Conservation (phyloP, 2,888 invertebrate genomes). For the Auanema sp. region DNA sequence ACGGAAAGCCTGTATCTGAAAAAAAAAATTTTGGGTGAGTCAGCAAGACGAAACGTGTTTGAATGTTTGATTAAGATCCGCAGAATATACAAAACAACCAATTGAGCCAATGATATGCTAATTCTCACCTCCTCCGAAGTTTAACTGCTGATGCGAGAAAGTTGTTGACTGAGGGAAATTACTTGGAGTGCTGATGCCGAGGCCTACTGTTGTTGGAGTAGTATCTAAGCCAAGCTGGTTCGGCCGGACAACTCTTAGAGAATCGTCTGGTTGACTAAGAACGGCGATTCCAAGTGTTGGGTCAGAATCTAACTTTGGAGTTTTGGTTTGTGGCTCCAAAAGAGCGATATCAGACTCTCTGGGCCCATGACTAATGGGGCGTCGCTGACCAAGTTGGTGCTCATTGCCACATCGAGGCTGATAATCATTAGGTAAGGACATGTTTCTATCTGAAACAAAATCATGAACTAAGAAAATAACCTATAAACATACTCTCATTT, state of each 20-base stretch:
- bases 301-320: constrained; percentile 1
- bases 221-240: no score
- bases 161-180: constrained; percentile 1
- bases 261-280: background rate
- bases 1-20: constrained; percentile 23
- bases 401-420: background rate
- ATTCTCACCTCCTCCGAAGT: background rate
- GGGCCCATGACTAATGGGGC: constrained; percentile 4
- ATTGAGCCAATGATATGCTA: background rate
- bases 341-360: constrained; percentile 13
- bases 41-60: background rate
- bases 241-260: background rate
- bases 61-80: background rate
- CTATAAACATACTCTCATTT: constrained; percentile 9
- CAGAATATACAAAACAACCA: background rate
- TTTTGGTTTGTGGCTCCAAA: constrained; percentile 22
- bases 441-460: background rate
- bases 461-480: background rate
- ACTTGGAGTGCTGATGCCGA: constrained; percentile 10
- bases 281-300: background rate
- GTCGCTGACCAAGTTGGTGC: constrained; percentile 2
- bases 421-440: constrained; percentile 6
- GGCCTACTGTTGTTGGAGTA: no score
- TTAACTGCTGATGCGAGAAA: constrained; percentile 1
- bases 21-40: background rate